Base-by-base conservation (phyloP, 2,113 vertebrate genomes). In the Mystacornis crossleyi region DNA sequence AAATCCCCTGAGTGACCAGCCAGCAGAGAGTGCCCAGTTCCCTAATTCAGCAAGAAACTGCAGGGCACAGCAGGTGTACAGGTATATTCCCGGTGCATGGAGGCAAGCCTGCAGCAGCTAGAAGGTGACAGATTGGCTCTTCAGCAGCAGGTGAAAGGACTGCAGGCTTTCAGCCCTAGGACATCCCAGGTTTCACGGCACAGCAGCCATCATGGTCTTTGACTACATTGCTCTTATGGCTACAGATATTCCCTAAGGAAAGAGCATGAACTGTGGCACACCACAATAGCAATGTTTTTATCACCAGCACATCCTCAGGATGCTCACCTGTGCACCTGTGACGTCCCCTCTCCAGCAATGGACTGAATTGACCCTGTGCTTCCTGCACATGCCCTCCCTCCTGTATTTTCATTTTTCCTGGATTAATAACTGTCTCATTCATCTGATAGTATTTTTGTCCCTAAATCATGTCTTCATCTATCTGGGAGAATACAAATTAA, bases 1-100 rank as follows among this genome's bases (percentile, higher is more conserved):
- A 65, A 1, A 1, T 0, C 58, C 38, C 10, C 45, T 16, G n/a
- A 66, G n/a, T 28, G 61, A 66, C 43, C 33, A 23, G 34, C 0
- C 13, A 86, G 51, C 28, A 78, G 24, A 31, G 24, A 74, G 51
- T 69, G 31, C 33, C 25, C 61, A 64, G 50, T 36, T 74, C 60
- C 34, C 33, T 50, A 53, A 64, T 43, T 60, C 62, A n/a, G 15
- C 54, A 50, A 38, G 34, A 42, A 91, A 18, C 28, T 89, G 42
- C 47, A 14, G 0, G 0, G 1, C 21, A 12, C 3, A 3, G 50
- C 51, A 70, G 40, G 19, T 54, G 74, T 60, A 19, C 50, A 81
- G 71, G 29, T 40, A 2, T 21, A 42, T 23, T 40, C 40, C 50
- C 36, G 26, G 6, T 12, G n/a, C 36, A 43, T 3, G 18, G 81